Evolutionary conservation across 2,888 invertebrate genomes (phyloP).

Genomic region (Heliconius erato): DNA sequence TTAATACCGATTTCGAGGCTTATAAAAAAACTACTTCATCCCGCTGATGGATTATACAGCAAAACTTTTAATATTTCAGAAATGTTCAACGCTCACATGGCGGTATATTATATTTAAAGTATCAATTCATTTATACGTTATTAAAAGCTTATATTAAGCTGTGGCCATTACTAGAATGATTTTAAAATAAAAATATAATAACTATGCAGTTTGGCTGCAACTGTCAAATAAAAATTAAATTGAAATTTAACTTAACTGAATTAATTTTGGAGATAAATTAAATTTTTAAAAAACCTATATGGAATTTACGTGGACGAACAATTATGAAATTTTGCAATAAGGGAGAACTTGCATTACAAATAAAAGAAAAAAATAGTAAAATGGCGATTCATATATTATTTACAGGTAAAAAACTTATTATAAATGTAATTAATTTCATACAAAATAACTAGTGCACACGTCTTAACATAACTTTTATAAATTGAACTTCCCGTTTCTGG

Average conservation of each 20-base stretch:
- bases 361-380: too few species aligned
- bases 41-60: slow-evolving; percentile 1
- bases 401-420: too few species aligned
- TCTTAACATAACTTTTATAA: too few species aligned
- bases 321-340: too few species aligned
- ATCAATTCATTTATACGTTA: background rate
- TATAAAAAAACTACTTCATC: slow-evolving; percentile 19
- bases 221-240: background rate
- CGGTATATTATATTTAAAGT: slow-evolving; percentile 6
- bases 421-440: too few species aligned
- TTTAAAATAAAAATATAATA: background rate
- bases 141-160: background rate
- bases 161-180: background rate
- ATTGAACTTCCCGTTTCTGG: too few species aligned
- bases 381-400: too few species aligned
- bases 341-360: too few species aligned
- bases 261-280: background rate
- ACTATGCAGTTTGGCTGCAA: background rate
- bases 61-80: slow-evolving; percentile 19
- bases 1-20: slow-evolving; percentile 23
- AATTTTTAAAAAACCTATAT: too few species aligned
- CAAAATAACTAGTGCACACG: too few species aligned
- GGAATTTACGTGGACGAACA: too few species aligned
- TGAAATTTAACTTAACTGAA: background rate
- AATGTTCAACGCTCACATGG: background rate